Percentiles rank a stretch among this genome's conserved stretches.
Evolutionary conservation across 2,797 vertebrate genomes (phyloP).

Genomic region (Gallinago stenura): DNA sequence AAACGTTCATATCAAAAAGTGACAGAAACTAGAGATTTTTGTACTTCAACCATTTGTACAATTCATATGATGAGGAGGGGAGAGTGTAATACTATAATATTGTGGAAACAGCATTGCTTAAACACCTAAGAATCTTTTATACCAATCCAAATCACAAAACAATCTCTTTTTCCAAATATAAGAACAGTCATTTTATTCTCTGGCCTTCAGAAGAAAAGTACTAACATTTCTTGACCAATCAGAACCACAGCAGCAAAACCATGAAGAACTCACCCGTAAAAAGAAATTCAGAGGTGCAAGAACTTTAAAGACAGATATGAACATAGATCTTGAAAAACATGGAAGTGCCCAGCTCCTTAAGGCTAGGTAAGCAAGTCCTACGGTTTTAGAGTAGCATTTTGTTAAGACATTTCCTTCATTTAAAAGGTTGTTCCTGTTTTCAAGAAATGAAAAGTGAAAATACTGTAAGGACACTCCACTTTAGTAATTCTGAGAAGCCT

Average conservation of each 20-base stretch:
- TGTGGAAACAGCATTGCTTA: background rate
- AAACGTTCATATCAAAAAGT: background rate
- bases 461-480: background rate
- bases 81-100: background rate
- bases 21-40: background rate
- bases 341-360: background rate
- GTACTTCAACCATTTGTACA: background rate
- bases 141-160: background rate
- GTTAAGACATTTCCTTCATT: background rate
- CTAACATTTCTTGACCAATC: background rate
- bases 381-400: background rate
- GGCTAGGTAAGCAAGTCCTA: background rate
- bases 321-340: background rate
- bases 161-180: background rate
- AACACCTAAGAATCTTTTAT: background rate
- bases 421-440: background rate
- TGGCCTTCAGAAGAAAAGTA: background rate
- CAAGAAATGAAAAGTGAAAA: constrained; percentile 17
- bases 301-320: background rate
- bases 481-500: background rate
- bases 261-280: background rate
- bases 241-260: background rate
- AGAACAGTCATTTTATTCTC: background rate
- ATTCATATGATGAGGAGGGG: background rate
- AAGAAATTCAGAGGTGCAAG: background rate